Evolutionary conservation across 1,140 invertebrate species (phyloP), one percentile per base, ranked within the genome.

Genomic region (Apis florea): DNA sequence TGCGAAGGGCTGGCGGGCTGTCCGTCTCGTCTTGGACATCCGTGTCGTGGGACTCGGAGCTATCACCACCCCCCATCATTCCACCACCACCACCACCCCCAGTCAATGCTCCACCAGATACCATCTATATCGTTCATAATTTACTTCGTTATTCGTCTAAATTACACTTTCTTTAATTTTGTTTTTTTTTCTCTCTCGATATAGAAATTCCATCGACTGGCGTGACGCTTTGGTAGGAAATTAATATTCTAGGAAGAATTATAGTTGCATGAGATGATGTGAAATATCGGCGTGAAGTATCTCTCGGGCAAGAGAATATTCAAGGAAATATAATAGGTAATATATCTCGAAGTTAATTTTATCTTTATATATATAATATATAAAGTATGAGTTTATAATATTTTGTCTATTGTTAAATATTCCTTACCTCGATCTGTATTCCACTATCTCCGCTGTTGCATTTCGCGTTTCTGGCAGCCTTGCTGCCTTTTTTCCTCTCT

Each of bases 401-500:
- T 49, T 61, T 31, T 21, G 2, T 58, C 40, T 51, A 47, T 17
- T 51, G 12, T 26, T 69, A 51, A 19, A 47, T 19, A 47, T 9
- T 19, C n/a, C 92, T 92, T 80, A 95, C 94, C 93, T 96, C 95
- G 76, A 96, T 95, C 91, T 96, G 96, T 89, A 96, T 96, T 53
- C 96, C 96, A 69, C 96, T 96, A 90, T 97, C 96, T 17, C 96
- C 96, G 85, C 96, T 96, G 91, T 96, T 96, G 90, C 96, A 97
- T 91, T 97, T 97, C 72, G 96, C 95, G 85, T 94, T 95, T 73
- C 96, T 94, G 53, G 95, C 95, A 47, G 95, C 95, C 91, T 96
- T 96, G 63, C 95, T 96, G 40, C 94, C 92, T 88, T 96, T 96
- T 86, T 96, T 96, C 58, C 95, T 93, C 88, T 96, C 96, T 89